Evolutionary conservation across 2,888 invertebrate genomes (phyloP).

Genomic region (Hymenopus coronatus): DNA sequence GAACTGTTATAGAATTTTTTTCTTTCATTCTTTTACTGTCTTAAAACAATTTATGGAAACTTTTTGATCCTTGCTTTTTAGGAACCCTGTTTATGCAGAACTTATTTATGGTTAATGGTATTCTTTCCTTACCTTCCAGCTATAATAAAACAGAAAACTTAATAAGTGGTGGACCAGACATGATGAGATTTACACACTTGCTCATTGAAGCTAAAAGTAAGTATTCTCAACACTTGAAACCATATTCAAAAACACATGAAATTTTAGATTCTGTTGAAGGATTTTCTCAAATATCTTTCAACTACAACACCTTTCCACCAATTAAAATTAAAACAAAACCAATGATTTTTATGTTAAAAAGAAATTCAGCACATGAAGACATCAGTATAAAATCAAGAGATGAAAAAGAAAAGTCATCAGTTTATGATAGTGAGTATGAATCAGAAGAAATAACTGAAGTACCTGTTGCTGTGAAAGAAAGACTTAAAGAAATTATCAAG

Average conservation of each 20-base stretch:
- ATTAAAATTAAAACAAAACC: conserved; percentile 80
- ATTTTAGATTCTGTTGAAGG: conserved; percentile 76
- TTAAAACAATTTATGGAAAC: too few species aligned
- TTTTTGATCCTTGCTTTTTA: too few species aligned
- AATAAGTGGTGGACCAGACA: conserved; percentile 59
- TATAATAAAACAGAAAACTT: conserved; percentile 82
- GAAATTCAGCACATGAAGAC: conserved; percentile 50
- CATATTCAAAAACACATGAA: conserved; percentile 68
- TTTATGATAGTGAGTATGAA: not conserved
- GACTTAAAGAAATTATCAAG: not conserved
- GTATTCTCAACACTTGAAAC: conserved; percentile 69
- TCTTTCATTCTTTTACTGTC: too few species aligned
- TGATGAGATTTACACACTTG: conserved; percentile 73
- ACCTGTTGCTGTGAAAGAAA: not conserved
- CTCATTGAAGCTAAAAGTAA: conserved; percentile 80
- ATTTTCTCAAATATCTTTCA: conserved; percentile 77
- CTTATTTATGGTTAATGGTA: not conserved
- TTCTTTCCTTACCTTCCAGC: conserved; percentile 44
- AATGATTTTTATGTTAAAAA: conserved; percentile 73
- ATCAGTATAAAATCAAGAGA: conserved; percentile 44
- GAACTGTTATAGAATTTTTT: too few species aligned
- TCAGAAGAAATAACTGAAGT: not conserved
- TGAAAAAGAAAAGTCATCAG: not conserved
- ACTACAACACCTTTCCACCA: conserved; percentile 74
- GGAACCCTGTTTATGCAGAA: too few species aligned